Conservation (phyloP, 2,888 invertebrate genomes). For the Villa cingulata region DNA sequence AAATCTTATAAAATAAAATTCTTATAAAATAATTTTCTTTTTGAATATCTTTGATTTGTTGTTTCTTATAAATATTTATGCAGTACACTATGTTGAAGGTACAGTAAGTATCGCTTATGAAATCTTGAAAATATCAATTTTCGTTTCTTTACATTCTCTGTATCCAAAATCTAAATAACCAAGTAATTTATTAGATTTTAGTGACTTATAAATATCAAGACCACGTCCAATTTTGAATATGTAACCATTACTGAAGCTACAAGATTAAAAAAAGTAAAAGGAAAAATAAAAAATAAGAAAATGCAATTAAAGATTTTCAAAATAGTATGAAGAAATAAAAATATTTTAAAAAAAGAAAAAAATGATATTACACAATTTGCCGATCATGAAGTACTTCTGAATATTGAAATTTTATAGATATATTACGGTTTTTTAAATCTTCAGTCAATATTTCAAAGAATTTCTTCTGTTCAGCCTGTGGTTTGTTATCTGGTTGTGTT, state of each 20-base stretch:
- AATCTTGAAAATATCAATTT: constrained; percentile 72
- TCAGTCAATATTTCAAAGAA: constrained; percentile 46
- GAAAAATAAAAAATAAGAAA: background rate
- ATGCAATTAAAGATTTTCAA: no score
- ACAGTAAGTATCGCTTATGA: no score
- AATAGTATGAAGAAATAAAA: no score
- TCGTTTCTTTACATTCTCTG: constrained; percentile 71
- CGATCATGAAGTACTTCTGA: constrained; percentile 75
- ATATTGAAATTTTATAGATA: constrained; percentile 49
- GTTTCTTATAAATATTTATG: no score
- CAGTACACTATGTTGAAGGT: no score
- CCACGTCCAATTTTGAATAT: constrained; percentile 87
- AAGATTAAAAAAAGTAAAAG: constrained; percentile 22
- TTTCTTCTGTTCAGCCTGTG: constrained; percentile 40
- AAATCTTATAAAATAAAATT: no score
- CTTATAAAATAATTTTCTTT: no score
- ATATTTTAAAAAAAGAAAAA: no score
- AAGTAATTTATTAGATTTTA: constrained; percentile 52
- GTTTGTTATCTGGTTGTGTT: constrained; percentile 44
- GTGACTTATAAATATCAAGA: constrained; percentile 71
- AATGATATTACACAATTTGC: constrained; percentile 83
- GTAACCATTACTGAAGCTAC: constrained; percentile 79
- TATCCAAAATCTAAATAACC: constrained; percentile 69
- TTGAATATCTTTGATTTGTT: no score
- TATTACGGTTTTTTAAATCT: constrained; percentile 46